phyloP scores from a whole-genome alignment of 2,888 invertebrate species.

The Eutolmus rufibarbis region DNA sequence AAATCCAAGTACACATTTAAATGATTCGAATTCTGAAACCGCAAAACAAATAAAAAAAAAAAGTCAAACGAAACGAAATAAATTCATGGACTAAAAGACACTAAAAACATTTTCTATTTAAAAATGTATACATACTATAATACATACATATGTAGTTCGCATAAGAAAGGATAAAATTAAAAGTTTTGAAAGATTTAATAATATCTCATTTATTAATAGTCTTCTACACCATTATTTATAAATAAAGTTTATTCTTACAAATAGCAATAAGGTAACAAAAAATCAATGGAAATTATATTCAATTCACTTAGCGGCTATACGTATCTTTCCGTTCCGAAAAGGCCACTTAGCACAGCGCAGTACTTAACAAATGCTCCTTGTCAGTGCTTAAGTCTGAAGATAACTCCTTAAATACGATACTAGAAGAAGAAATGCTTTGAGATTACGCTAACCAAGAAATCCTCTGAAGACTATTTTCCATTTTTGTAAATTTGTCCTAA shows the following conservation, averaged over 20 bases:
- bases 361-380: slow-evolving; percentile 1
- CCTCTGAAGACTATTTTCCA: not conserved
- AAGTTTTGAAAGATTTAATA: not conserved
- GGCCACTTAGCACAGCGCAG: slow-evolving; percentile 33
- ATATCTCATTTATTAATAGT: slow-evolving; percentile 38
- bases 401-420: not conserved
- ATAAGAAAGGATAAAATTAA: not conserved
- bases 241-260: slow-evolving; percentile 32
- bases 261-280: slow-evolving; percentile 34
- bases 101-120: too few species aligned
- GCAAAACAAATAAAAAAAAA: too few species aligned
- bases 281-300: slow-evolving; percentile 9
- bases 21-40: too few species aligned
- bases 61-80: too few species aligned
- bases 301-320: slow-evolving; percentile 34
- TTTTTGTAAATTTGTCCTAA: slow-evolving; percentile 19
- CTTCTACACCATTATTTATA: slow-evolving; percentile 29
- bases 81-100: too few species aligned
- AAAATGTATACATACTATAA: too few species aligned
- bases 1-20: too few species aligned
- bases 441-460: slow-evolving; percentile 2
- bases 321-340: slow-evolving; percentile 7
- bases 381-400: not conserved
- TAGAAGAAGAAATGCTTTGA: not conserved
- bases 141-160: too few species aligned